Percentiles rank a stretch among this genome's conserved stretches.
Conservation (phyloP, 2,888 invertebrate species). For the Erebia aethiops region DNA sequence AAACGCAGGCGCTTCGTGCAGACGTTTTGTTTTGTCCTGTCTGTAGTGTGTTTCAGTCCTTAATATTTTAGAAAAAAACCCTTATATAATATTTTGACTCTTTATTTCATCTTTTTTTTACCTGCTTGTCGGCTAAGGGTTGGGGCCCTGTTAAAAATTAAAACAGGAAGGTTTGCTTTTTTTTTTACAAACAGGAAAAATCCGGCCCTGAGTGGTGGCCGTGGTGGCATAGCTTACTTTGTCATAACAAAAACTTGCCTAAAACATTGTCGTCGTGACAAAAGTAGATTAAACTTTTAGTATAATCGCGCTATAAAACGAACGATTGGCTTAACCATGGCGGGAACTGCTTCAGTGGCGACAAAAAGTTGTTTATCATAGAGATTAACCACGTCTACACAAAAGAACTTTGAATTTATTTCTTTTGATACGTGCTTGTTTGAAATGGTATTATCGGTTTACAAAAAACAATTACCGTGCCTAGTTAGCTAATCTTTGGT, state of each 20-base stretch:
- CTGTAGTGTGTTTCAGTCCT: too few species aligned
- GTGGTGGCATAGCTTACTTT: not conserved
- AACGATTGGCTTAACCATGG: constrained; percentile 3
- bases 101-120: too few species aligned
- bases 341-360: not conserved
- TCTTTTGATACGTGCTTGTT: constrained; percentile 11
- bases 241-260: constrained; percentile 23
- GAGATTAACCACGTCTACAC: constrained; percentile 13
- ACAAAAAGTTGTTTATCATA: constrained; percentile 23
- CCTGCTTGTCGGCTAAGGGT: too few species aligned
- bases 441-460: not conserved
- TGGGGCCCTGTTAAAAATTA: too few species aligned
- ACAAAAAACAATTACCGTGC: not conserved
- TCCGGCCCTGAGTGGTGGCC: not conserved
- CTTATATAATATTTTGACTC: too few species aligned
- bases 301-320: constrained; percentile 21
- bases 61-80: too few species aligned
- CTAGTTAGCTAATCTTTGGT: not conserved
- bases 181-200: too few species aligned
- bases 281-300: constrained; percentile 32
- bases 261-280: constrained; percentile 30
- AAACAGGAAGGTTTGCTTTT: too few species aligned
- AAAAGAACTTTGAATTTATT: constrained; percentile 11
- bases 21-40: too few species aligned
- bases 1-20: too few species aligned